Evolutionary conservation across 2,797 vertebrate genomes (phyloP), one percentile per base, ranked within the genome.

Genomic region (Aselliscus stoliczkanus): DNA sequence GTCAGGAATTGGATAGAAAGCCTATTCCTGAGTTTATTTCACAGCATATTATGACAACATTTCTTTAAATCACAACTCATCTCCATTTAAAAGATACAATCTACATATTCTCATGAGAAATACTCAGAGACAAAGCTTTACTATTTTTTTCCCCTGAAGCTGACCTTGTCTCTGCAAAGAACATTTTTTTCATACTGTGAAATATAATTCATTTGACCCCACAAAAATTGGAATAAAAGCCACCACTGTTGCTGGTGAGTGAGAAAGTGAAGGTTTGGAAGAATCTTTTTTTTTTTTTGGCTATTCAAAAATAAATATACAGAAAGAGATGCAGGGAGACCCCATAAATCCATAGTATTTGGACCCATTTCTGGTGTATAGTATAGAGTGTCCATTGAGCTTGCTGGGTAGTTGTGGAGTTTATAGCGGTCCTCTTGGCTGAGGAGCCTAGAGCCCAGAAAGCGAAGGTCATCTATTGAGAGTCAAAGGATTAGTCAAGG

Each of bases 21-120:
- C 54, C 81, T 82, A 60, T 91, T 95, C 94, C 91, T 91, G 81
- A 95, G 90, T 96, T 95, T 94, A 95, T 97, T 97, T 98, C 96
- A 96, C 44, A 93, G 93, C 21, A 34, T 44, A 65, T 93, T 94
- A 67, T 92, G 93, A 81, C 73, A 91, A 31, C 47, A 37, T 95
- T 96, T 95, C 94, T 88, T 77, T 93, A 94, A 97, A 93, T 96
- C 76, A 93, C 20, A 92, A 17, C 69, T 88, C 58, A 58, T 97
- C 87, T 93, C 82, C 81, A 87, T 88, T 96, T 86, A 77, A 93
- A 95, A 96, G 60, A 91, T 64, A 73, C 20, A 93, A 90, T 95
- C 90, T 95, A 64, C 58, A 77, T 92, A 82, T 86, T 83, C 58
- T 93, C 60, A 67, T 56, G 83, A 70, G 70, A 95, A 96, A 81